Evolutionary conservation across 2,113 vertebrate genomes (phyloP).

Genomic region (Balaeniceps rex): DNA sequence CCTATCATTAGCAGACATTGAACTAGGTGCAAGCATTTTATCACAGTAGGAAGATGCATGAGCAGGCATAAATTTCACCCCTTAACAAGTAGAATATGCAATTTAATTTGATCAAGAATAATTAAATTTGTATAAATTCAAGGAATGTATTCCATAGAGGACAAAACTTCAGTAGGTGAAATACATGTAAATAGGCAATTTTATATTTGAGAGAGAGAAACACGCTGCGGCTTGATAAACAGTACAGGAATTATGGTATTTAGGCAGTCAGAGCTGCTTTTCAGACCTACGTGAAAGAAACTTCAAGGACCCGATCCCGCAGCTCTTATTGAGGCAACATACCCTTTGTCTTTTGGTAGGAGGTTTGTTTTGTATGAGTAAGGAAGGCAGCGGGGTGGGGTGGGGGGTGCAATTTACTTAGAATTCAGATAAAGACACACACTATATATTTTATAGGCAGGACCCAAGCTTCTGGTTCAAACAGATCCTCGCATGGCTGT

Average conservation of each 20-base stretch:
- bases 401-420: neutral
- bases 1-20: constrained; percentile 1
- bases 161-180: constrained; percentile 29
- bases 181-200: constrained; percentile 13
- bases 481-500: neutral
- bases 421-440: neutral
- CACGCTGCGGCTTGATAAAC: neutral
- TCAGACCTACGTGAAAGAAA: neutral
- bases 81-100: constrained; percentile 28
- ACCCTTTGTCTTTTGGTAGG: neutral
- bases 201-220: neutral
- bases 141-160: constrained; percentile 9
- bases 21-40: constrained; percentile 19
- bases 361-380: neutral
- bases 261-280: neutral
- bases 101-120: constrained; percentile 51
- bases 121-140: constrained; percentile 55
- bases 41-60: constrained; percentile 15
- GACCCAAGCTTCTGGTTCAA: neutral
- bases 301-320: neutral
- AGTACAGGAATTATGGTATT: neutral
- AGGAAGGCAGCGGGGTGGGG: neutral
- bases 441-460: neutral
- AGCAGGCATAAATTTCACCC: constrained; percentile 51
- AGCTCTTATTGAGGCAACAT: neutral